Base-by-base conservation (phyloP, 2,113 vertebrate species). In the Dermatemys mawii region DNA sequence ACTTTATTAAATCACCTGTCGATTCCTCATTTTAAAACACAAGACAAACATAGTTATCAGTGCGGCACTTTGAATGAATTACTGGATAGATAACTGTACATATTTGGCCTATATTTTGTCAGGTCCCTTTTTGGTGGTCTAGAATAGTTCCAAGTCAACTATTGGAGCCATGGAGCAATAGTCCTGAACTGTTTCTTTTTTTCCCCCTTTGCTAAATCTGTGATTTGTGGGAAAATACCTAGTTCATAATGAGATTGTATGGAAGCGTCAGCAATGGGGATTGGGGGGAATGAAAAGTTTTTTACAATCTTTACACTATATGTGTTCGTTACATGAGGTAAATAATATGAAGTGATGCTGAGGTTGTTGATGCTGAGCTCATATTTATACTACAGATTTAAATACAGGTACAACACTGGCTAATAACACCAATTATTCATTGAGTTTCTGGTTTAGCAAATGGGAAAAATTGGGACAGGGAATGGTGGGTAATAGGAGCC, bases 381-480 rank as follows among this genome's bases (percentile, higher is more conserved):
- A 85, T 38, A 4, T 78, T 92, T 88, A 87, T 89, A 24, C 41
- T 35, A 8, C 63, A 73, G 60, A 70, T 83, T 97, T 92, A 89
- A 89, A 78, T 93, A 84, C 50, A 48, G 55, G 46, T 53, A 83
- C 12, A 82, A 93, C 49, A 32, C 90, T 35, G 57, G 5, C 32
- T 60, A 60, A 50, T 88, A 75, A 44, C 32, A 57, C 51, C n/a
- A 83, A 19, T 90, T 93, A 94, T 50, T 63, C 46, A 55, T 57
- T 87, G 55, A 54, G 11, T 4, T 84, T n/a, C n/a, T n/a, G n/a
- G n/a, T n/a, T n/a, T n/a, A n/a, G n/a, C n/a, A n/a, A n/a, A n/a
- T n/a, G n/a, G n/a, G n/a, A n/a, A n/a, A n/a, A n/a, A n/a, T n/a
- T n/a, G n/a, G n/a, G n/a, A n/a, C n/a, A n/a, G n/a, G n/a, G n/a